Conservation (phyloP, 53 echinoderm and acorn worm genomes). For the Actinopyga echinites region DNA sequence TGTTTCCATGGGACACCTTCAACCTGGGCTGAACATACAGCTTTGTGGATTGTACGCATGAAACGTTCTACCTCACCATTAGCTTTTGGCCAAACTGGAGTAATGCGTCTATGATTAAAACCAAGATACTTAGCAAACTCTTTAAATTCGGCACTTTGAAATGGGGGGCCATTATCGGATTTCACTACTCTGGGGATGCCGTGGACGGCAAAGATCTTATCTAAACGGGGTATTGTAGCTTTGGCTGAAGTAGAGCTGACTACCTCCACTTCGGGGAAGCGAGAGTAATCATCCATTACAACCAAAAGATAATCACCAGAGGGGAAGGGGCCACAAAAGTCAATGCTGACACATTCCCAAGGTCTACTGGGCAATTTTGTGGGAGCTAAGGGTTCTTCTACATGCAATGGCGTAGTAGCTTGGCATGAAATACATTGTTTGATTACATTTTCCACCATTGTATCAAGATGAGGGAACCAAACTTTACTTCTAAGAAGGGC, state of each 20-base stretch:
- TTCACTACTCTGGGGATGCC: neutral
- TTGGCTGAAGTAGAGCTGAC: neutral
- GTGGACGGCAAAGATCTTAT: conserved; percentile 2
- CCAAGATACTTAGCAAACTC: neutral
- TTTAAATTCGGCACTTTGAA: neutral
- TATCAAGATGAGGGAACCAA: neutral
- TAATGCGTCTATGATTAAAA: neutral
- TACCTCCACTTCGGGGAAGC: neutral
- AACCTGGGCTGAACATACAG: neutral
- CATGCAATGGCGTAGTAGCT: neutral
- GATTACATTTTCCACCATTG: neutral
- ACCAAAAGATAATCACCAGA: neutral
- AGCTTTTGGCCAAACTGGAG: neutral
- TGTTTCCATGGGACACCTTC: neutral
- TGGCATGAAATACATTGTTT: conserved; percentile 3
- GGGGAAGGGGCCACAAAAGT: neutral
- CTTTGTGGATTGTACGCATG: neutral
- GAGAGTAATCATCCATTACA: neutral
- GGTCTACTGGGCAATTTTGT: neutral
- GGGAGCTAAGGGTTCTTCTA: neutral
- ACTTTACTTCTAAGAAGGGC: neutral
- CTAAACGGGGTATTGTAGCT: neutral
- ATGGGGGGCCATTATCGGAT: neutral
- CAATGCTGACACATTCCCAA: neutral
- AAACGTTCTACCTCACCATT: neutral